phyloP scores from a whole-genome alignment of 2,888 invertebrate species.

The Oxycera nigricornis region DNA sequence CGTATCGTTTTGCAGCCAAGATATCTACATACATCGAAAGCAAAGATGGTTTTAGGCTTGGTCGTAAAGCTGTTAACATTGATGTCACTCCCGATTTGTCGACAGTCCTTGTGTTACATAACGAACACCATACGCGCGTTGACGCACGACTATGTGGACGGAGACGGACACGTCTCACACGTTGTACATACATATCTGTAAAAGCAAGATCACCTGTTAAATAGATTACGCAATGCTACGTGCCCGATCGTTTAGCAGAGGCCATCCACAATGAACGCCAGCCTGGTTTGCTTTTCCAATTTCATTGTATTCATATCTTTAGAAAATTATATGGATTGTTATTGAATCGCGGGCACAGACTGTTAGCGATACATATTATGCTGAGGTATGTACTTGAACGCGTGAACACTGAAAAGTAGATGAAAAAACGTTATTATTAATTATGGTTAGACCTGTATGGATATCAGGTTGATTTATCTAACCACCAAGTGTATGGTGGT shows the following conservation, averaged over 20 bases:
- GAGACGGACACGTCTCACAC: not conserved
- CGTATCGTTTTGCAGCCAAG: not conserved
- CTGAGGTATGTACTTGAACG: constrained; percentile 24
- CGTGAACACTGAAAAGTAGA: constrained; percentile 6
- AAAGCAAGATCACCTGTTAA: constrained; percentile 4
- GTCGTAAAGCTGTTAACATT: constrained; percentile 12
- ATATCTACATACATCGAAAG: not conserved
- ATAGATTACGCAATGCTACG: constrained; percentile 18
- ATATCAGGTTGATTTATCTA: not conserved
- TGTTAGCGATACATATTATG: not conserved
- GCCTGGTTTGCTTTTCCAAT: not conserved
- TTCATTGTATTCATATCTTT: not conserved
- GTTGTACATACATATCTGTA: not conserved
- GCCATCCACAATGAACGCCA: constrained; percentile 6
- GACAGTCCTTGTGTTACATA: constrained; percentile 21
- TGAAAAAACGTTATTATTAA: not conserved
- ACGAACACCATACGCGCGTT: not conserved
- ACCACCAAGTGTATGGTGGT: not conserved
- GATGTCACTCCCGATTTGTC: constrained; percentile 32
- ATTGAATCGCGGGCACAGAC: not conserved
- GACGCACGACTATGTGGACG: not conserved
- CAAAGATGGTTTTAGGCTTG: not conserved
- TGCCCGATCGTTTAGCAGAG: constrained; percentile 4
- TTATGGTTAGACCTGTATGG: not conserved
- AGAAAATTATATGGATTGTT: not conserved